phyloP scores from a whole-genome alignment of 2,113 vertebrate genomes.

The Rhinopomastus cyanomelas region DNA sequence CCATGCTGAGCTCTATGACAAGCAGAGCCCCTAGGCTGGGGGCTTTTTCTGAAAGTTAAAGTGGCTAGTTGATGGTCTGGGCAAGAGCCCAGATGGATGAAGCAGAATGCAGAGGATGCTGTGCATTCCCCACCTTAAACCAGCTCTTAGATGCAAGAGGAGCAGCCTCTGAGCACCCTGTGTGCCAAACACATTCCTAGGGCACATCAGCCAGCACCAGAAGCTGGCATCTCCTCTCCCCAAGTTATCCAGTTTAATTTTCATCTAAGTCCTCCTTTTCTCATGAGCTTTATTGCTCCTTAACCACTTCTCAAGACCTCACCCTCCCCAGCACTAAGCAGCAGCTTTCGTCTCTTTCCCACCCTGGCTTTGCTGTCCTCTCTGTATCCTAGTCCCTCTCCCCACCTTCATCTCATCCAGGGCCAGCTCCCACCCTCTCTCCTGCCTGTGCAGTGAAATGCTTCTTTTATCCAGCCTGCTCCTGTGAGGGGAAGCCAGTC shows the following conservation, averaged over 20 bases:
- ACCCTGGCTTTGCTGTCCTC: neutral
- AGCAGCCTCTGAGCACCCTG: neutral
- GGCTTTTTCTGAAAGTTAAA: neutral
- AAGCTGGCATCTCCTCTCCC: neutral
- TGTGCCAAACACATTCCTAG: neutral
- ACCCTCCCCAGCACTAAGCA: neutral
- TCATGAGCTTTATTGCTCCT: neutral
- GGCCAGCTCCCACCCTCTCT: neutral
- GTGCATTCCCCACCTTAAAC: neutral
- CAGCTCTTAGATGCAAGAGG: neutral
- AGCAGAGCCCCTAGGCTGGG: neutral
- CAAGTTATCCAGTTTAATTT: neutral
- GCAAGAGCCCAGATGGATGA: neutral
- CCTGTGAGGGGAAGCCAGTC: constrained; percentile 29
- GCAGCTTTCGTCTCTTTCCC: neutral
- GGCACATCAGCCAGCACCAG: neutral
- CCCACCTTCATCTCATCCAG: neutral
- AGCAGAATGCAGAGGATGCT: neutral
- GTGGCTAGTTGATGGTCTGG: neutral
- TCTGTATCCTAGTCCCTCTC: neutral
- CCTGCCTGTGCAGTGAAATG: neutral
- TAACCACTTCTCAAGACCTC: neutral
- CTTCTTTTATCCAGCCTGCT: neutral
- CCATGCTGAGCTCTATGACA: neutral
- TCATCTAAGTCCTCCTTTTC: neutral